Percentiles rank a stretch among this genome's conserved stretches.
These are phyloP conservation scores for Ciconia stormi DNA, from an alignment of 2,113 vertebrate genomes.

Conservation along the genomic window DNA sequence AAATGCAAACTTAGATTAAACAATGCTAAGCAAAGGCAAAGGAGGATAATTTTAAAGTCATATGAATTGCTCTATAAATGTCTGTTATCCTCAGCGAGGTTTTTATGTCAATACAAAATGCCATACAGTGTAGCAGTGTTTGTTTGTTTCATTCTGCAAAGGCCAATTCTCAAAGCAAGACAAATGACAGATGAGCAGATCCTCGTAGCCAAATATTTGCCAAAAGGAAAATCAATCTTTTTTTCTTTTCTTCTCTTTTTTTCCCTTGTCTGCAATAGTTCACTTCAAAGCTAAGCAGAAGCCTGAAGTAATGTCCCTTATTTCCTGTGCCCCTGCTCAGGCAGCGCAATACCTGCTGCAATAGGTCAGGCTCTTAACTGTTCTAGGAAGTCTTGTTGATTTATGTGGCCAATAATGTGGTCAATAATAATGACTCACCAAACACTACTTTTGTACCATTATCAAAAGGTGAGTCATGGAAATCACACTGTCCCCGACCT, in stretches of 20 bases:
- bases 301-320: not conserved
- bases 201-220: slow-evolving; percentile 41
- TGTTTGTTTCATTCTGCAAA: slow-evolving; percentile 43
- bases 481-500: not conserved
- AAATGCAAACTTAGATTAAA: slow-evolving; percentile 10
- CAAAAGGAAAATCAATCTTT: slow-evolving; percentile 36
- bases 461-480: not conserved
- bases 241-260: not conserved
- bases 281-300: not conserved
- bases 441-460: not conserved
- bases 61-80: slow-evolving; percentile 45
- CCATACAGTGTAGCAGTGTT: not conserved
- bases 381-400: not conserved
- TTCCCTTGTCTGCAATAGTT: not conserved
- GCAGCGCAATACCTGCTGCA: not conserved
- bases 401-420: not conserved
- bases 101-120: slow-evolving; percentile 48
- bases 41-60: slow-evolving; percentile 24
- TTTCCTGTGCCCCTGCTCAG: not conserved
- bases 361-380: not conserved
- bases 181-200: slow-evolving; percentile 43
- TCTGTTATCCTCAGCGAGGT: slow-evolving; percentile 29
- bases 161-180: slow-evolving; percentile 33
- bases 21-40: slow-evolving; percentile 9
- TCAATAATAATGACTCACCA: not conserved